Percentiles rank a stretch among this genome's conserved stretches.
These are phyloP conservation scores for Heliothis subflexa DNA, from an alignment of 1,140 invertebrate species.

Conservation along the genomic window DNA sequence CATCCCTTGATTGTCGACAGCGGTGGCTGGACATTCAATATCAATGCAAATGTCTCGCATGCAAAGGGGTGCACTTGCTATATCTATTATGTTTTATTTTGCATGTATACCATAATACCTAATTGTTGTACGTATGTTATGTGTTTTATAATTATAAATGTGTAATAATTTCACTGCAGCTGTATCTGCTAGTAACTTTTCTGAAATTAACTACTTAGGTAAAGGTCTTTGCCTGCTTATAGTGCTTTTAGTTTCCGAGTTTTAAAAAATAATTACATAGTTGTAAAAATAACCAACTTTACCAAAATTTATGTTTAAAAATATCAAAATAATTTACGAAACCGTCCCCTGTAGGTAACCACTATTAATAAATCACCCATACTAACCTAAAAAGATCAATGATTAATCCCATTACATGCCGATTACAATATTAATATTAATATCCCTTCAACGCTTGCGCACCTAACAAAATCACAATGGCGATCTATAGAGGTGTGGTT, in stretches of 20 bases:
- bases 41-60: slow-evolving; percentile 78
- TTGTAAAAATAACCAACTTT: too few relatives aligned
- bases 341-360: background rate
- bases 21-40: slow-evolving; percentile 82
- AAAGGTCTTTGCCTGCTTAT: too few relatives aligned
- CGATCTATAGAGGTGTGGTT: slow-evolving; percentile 38
- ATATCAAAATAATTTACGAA: background rate
- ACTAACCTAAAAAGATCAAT: slow-evolving; percentile 15
- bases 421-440: slow-evolving; percentile 40
- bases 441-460: slow-evolving; percentile 39
- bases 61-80: slow-evolving; percentile 11
- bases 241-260: too few relatives aligned
- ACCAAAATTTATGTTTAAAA: too few relatives aligned
- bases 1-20: slow-evolving; percentile 72
- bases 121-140: background rate
- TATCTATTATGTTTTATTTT: slow-evolving; percentile 13
- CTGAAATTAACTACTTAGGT: too few relatives aligned
- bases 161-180: background rate
- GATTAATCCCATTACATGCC: slow-evolving; percentile 42
- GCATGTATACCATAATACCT: background rate
- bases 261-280: too few relatives aligned
- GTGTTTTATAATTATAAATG: background rate
- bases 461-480: slow-evolving; percentile 24
- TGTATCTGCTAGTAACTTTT: too few relatives aligned
- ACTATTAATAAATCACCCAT: slow-evolving; percentile 26